Percentiles rank a stretch among this genome's conserved stretches.
phyloP scores from a whole-genome alignment of 2,113 vertebrate species.

The Leucoraja erinaceus region DNA sequence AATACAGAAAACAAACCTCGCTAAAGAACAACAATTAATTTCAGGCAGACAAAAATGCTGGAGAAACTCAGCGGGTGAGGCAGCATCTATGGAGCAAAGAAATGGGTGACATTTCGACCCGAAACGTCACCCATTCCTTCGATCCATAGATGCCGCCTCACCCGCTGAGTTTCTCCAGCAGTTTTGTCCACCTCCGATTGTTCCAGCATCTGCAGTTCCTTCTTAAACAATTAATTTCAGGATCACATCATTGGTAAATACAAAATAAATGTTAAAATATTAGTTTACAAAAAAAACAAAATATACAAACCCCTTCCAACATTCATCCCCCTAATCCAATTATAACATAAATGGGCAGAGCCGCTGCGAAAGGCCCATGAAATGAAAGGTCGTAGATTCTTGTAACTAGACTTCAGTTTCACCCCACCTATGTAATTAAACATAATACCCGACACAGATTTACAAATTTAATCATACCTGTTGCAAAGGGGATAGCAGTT shows the following conservation, averaged over 20 bases:
- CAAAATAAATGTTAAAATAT: slow-evolving; percentile 18
- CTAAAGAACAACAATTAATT: not conserved
- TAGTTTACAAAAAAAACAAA: slow-evolving; percentile 9
- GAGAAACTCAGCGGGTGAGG: too few relatives aligned
- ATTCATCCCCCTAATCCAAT: not conserved
- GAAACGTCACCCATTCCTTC: too few relatives aligned
- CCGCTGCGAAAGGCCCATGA: not conserved
- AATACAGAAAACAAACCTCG: not conserved
- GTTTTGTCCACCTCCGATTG: too few relatives aligned
- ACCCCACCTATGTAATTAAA: not conserved
- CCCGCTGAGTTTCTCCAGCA: too few relatives aligned
- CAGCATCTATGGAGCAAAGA: too few relatives aligned
- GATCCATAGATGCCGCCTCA: too few relatives aligned
- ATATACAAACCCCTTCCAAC: not conserved
- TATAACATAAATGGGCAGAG: not conserved
- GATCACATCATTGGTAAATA: not conserved
- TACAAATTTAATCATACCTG: not conserved
- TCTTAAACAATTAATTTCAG: not conserved
- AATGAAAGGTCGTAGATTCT: not conserved
- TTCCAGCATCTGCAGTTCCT: too few relatives aligned
- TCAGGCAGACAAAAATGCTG: not conserved
- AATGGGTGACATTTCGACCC: too few relatives aligned
- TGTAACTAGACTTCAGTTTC: not conserved
- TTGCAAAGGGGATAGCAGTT: not conserved
- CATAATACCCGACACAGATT: not conserved